Evolutionary conservation across 2,888 invertebrate species (phyloP).

Genomic region (Conchocele bisecta): DNA sequence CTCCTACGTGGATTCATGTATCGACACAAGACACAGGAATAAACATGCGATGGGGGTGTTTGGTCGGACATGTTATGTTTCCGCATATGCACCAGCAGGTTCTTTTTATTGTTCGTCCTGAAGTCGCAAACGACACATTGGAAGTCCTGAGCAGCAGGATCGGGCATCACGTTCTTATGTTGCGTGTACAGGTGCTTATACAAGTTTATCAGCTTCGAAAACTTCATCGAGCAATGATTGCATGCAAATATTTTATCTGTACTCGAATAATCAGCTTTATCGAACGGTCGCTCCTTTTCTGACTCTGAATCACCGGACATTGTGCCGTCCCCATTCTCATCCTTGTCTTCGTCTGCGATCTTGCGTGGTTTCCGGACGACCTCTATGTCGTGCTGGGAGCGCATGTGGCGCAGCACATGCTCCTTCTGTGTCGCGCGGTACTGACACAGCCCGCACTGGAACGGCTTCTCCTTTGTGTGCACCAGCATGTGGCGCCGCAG

Average conservation of each 20-base stretch:
- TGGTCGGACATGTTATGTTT: conserved; percentile 79
- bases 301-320: conserved; percentile 15
- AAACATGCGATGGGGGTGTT: conserved; percentile 76
- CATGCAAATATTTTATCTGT: conserved; percentile 80
- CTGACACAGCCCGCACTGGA: conserved; percentile 77
- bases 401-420: conserved; percentile 78
- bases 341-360: conserved; percentile 17
- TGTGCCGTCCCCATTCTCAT: conserved; percentile 26
- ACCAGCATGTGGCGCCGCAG: conserved; percentile 77
- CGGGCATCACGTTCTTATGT: conserved; percentile 74
- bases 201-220: conserved; percentile 79
- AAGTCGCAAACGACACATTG: conserved; percentile 81
- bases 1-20: conserved; percentile 76
- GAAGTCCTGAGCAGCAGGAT: conserved; percentile 64
- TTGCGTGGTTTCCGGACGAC: conserved; percentile 54
- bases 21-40: conserved; percentile 79
- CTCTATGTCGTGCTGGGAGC: conserved; percentile 76
- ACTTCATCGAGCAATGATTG: conserved; percentile 81
- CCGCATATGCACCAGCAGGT: conserved; percentile 80
- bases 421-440: conserved; percentile 80
- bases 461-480: conserved; percentile 79
- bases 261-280: conserved; percentile 72
- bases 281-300: conserved; percentile 46
- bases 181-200: conserved; percentile 81
- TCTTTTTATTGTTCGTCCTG: conserved; percentile 76